Percentiles rank a stretch among this genome's conserved stretches.
Conservation (phyloP, 2,113 vertebrate species). For the Poeciliopsis prolifica region DNA sequence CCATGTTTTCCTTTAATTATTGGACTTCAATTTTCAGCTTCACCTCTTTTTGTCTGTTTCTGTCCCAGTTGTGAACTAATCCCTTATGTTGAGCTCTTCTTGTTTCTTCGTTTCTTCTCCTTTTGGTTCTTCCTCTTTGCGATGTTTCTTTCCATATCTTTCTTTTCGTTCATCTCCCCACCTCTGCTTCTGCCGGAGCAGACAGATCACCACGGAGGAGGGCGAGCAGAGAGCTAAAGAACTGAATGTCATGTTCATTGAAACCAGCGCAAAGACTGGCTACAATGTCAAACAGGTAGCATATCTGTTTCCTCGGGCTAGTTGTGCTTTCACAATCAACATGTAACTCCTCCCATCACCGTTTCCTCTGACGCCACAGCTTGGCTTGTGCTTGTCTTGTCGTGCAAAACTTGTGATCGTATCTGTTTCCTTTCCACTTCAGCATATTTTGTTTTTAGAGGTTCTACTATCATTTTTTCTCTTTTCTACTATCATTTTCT, state of each 20-base stretch:
- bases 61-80: constrained; percentile 71
- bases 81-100: constrained; percentile 60
- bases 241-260: constrained; percentile 97
- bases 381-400: constrained; percentile 1
- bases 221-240: constrained; percentile 96
- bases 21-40: constrained; percentile 36
- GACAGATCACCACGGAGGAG: constrained; percentile 95
- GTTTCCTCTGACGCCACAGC: constrained; percentile 30
- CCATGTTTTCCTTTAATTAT: constrained; percentile 19
- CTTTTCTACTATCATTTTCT: too few relatives aligned
- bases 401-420: background rate
- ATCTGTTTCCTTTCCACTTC: background rate
- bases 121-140: constrained; percentile 51
- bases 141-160: constrained; percentile 53
- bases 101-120: constrained; percentile 46
- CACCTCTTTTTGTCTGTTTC: constrained; percentile 45
- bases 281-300: constrained; percentile 97
- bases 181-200: constrained; percentile 77
- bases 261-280: constrained; percentile 96
- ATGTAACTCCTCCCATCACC: constrained; percentile 25
- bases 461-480: too few relatives aligned
- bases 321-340: constrained; percentile 37
- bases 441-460: constrained; percentile 33
- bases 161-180: constrained; percentile 57
- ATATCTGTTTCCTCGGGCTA: constrained; percentile 56